Evolutionary conservation across 2,113 vertebrate genomes (phyloP), one percentile per base, ranked within the genome.

Genomic region (Daubentonia madagascariensis): DNA sequence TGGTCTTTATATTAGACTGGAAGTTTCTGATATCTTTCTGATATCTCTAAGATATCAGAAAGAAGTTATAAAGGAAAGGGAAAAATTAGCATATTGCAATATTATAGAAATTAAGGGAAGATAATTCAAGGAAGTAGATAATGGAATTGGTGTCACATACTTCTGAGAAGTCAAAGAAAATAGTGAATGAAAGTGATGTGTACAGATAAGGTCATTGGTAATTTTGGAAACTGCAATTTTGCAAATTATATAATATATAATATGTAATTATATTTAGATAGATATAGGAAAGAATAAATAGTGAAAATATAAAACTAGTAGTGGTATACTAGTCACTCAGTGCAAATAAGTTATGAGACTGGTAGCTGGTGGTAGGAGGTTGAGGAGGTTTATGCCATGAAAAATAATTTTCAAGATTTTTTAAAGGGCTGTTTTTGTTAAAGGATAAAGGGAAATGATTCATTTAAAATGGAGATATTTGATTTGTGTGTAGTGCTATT

Each of bases 391-490:
- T 85, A 78, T 57, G 52, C 63, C 50, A 92, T 61, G 28, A 89
- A 78, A 89, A 54, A 94, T 65, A 89, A 96, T 76, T 48, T 91
- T 76, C 17, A 85, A 72, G 32, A 84, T n/a, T 68, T 91, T 85
- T 54, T 1, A 0, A 40, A 94, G 78, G 48, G 17, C 50, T 18
- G 22, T 40, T 97, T 94, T 68, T 95, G 63, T 68, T 65, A 89
- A 85, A 84, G 30, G 20, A 89, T 85, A 80, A 95, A 88, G 4
- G 30, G 50, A 93, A 96, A 63, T 81, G 22, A 89, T 37, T 89
- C 57, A 45, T 80, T 91, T 91, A 75, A 45, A 67, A 79, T 11
- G 18, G 75, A 48, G 28, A 81, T 83, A 52, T 6, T 84, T 88
- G 20, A 57, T 22, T 54, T 57, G 54, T 57, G 20, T 57, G 8